phyloP scores from a whole-genome alignment of 1,140 invertebrate genomes.

The Calephelis virginiensis region DNA sequence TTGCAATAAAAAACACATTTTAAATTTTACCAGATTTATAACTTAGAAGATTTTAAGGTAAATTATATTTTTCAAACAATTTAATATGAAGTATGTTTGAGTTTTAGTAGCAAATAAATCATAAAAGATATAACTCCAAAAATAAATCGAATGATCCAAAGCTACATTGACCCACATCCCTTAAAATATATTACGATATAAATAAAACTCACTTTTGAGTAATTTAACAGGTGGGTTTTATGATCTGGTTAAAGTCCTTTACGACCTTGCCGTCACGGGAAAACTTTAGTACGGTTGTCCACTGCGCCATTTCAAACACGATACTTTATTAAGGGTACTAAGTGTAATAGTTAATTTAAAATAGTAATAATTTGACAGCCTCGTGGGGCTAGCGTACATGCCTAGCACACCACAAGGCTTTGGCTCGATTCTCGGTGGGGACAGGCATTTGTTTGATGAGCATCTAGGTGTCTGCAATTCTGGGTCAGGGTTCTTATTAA shows the following conservation, averaged over 20 bases:
- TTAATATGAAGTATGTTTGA: not conserved
- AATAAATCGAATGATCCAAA: not conserved
- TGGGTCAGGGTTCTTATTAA: no score
- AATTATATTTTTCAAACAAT: no score
- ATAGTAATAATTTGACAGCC: no score
- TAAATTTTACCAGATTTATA: no score
- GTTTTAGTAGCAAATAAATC: not conserved
- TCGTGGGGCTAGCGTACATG: no score
- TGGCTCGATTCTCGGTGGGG: no score
- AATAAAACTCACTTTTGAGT: conserved; percentile 12
- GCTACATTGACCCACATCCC: not conserved
- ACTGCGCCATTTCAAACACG: not conserved
- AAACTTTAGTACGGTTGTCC: not conserved
- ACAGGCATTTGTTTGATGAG: no score
- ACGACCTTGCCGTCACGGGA: not conserved
- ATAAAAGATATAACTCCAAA: not conserved
- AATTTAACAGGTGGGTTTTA: conserved; percentile 7
- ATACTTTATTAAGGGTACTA: not conserved
- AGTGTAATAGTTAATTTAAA: no score
- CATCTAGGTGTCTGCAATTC: no score
- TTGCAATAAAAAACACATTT: no score
- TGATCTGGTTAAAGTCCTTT: conserved; percentile 5
- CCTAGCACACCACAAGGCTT: no score
- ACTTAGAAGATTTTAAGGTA: no score
- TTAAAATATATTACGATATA: conserved; percentile 1